A percentile compares a stretch with the other conserved stretches of the same genome.
Conservation (phyloP, 2,888 invertebrate species). For the Tipula unca region DNA sequence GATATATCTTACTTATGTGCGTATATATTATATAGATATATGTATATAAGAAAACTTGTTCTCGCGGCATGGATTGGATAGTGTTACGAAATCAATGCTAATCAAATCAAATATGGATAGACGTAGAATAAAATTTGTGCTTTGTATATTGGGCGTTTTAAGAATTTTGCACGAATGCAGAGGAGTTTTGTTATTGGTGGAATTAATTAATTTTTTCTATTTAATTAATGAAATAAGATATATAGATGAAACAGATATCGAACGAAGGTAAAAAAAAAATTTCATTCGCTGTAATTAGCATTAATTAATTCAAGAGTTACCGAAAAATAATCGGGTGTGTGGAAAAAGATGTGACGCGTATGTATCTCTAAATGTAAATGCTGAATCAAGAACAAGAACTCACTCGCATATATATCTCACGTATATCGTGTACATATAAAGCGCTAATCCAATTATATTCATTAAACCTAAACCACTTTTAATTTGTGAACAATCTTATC, state of each 20-base stretch:
- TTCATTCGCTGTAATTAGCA: not conserved
- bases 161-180: not conserved
- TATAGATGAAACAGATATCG: not conserved
- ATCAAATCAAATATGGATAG: not conserved
- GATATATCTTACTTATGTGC: not conserved
- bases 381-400: not conserved
- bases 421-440: not conserved
- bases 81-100: not conserved
- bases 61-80: not conserved
- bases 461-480: not conserved
- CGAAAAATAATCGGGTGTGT: not conserved
- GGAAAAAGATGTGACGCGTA: too few species aligned
- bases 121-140: not conserved
- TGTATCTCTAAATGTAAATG: too few species aligned
- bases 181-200: not conserved
- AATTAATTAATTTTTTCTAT: not conserved
- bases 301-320: not conserved
- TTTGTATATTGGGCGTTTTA: not conserved
- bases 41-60: not conserved
- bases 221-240: not conserved
- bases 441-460: not conserved
- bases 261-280: not conserved
- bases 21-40: not conserved
- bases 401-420: not conserved
- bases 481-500: not conserved